Percentiles rank a stretch among this genome's conserved stretches.
Conservation (phyloP, 2,888 invertebrate species). For the Drosophila greeni region DNA sequence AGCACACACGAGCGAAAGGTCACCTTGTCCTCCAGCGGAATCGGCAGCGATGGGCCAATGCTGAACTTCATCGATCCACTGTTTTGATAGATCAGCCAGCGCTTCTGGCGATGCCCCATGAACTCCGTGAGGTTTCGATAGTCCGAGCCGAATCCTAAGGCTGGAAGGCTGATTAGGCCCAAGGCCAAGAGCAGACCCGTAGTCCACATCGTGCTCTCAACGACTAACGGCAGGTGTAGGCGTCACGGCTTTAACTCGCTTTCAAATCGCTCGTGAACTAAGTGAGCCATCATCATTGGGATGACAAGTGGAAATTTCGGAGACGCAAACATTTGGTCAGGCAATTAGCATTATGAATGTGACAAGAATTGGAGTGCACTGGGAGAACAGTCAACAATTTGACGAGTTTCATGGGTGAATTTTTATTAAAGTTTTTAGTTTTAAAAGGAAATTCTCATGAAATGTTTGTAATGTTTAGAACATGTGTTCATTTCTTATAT, state of each 20-base stretch:
- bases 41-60: constrained; percentile 68
- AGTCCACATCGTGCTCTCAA: constrained; percentile 41
- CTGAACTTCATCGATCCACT: constrained; percentile 60
- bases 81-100: constrained; percentile 60
- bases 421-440: not conserved
- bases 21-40: constrained; percentile 70
- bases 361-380: constrained; percentile 29
- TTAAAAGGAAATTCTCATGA: not conserved
- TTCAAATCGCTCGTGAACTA: constrained; percentile 24
- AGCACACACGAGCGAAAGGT: constrained; percentile 74
- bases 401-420: not conserved
- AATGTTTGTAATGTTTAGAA: too few species aligned
- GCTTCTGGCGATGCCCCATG: constrained; percentile 58
- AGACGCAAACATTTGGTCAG: constrained; percentile 58
- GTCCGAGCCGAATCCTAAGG: not conserved
- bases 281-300: constrained; percentile 48
- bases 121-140: constrained; percentile 57
- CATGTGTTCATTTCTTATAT: fast-evolving
- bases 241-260: constrained; percentile 8
- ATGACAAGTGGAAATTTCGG: constrained; percentile 59
- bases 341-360: constrained; percentile 58
- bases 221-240: constrained; percentile 42
- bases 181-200: constrained; percentile 24
- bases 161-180: constrained; percentile 10
- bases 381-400: not conserved